Evolutionary conservation across 2,113 vertebrate species (phyloP), one percentile per base, ranked within the genome.

Genomic region (Campylomormyrus tamandua): DNA sequence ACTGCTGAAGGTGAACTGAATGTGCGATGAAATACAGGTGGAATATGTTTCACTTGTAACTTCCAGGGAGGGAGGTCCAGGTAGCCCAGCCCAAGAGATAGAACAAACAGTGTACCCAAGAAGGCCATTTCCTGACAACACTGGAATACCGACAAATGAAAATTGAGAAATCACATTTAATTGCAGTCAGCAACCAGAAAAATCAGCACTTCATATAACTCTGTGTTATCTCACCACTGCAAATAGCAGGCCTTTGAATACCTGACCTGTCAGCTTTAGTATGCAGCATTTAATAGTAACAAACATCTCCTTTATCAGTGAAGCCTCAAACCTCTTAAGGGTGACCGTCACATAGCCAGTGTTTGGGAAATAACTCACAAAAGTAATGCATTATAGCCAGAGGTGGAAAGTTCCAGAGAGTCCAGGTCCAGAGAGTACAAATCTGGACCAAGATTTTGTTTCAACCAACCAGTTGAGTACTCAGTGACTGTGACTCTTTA

Each of bases 41-140:
- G 89, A 87, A 89, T 77, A 88, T 89, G 88, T 89, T 70, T 90
- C 83, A 42, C 27, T 27, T 85, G 24, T 90, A 70, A 83, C 77
- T 83, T 45, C 39, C n/a, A 83, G 21, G 74, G 21, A 74, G 83
- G 52, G 21, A n/a, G 13, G 86, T 35, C 31, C 45, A 17, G 24
- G 42, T 48, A 84, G 31, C 50, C 19, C 1, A 46, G 27, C 19
- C 31, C 53, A 48, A 84, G 6, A 45, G 39, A 42, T 39, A 35
- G 2, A 45, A 83, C 35, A 83, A 19, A 80, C 74, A 39, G 35
- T 31, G 15, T 42, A 21, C 6, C 13, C 74, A 80, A 80, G 17
- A 2, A 39, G 1, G 2, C 39, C 10, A 15, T 35, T 77, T 39
- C 1, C 3, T 35, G 31, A 80, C 11, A 39, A 39, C 74, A 5